phyloP scores from a whole-genome alignment of 2,888 invertebrate genomes.

The Synergus gifuensis region DNA sequence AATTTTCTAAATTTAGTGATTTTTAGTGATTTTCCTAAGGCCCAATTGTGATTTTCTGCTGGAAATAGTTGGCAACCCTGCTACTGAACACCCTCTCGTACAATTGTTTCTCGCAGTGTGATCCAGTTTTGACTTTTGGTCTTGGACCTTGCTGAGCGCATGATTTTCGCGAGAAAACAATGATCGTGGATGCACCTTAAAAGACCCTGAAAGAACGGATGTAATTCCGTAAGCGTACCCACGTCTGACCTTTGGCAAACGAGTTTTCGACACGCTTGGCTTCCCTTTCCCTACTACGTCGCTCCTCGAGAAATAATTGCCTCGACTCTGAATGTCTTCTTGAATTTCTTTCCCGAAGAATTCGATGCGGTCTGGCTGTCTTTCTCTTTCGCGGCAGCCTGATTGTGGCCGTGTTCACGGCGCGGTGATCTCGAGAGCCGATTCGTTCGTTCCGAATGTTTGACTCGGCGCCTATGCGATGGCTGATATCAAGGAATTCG shows the following conservation, averaged over 20 bases:
- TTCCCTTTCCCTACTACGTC: conserved; percentile 41
- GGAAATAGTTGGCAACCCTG: too few relatives aligned
- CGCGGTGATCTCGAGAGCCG: background rate
- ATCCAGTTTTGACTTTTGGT: conserved; percentile 26
- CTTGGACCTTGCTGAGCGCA: background rate
- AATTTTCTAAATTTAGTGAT: too few relatives aligned
- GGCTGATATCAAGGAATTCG: background rate
- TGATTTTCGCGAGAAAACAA: conserved; percentile 40
- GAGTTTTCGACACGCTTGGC: conserved; percentile 42
- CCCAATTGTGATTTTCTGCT: too few relatives aligned
- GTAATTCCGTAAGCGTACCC: conserved; percentile 40
- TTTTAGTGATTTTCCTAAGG: too few relatives aligned
- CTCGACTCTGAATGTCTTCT: conserved; percentile 40
- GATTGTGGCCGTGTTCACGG: background rate
- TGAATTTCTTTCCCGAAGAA: conserved; percentile 38
- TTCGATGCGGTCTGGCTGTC: conserved; percentile 33
- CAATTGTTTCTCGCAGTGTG: background rate
- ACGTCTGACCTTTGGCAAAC: conserved; percentile 42
- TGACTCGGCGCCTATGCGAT: background rate
- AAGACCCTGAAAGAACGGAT: conserved; percentile 39
- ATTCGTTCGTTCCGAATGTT: conserved; percentile 14
- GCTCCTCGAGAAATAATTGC: conserved; percentile 40
- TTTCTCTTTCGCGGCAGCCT: conserved; percentile 6
- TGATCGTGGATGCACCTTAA: conserved; percentile 38
- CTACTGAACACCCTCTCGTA: too few relatives aligned